Conservation (phyloP, 2,797 vertebrate genomes). For the Myripristis jacobus region DNA sequence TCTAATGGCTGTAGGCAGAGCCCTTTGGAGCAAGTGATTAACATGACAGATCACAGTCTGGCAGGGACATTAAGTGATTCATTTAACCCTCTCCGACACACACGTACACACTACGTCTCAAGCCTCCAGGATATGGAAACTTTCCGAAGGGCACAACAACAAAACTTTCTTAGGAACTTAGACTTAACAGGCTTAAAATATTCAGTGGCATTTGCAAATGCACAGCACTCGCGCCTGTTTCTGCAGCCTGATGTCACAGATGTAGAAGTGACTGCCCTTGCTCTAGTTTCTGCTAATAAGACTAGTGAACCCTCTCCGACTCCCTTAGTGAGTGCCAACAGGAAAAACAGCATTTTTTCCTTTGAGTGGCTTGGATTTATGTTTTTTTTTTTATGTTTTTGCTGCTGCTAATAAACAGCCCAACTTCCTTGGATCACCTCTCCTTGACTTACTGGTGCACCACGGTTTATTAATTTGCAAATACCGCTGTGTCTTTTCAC, state of each 20-base stretch:
- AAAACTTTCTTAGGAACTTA: conserved; percentile 11
- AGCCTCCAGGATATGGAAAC: conserved; percentile 23
- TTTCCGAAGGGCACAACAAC: conserved; percentile 2
- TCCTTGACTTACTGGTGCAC: not conserved
- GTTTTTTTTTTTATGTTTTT: not conserved
- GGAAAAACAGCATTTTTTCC: not conserved
- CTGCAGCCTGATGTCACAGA: not conserved
- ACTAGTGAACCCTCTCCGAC: not conserved
- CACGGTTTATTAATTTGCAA: not conserved
- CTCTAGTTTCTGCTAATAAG: conserved; percentile 1
- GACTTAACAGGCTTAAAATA: conserved; percentile 3
- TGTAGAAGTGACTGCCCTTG: not conserved
- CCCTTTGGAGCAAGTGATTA: conserved; percentile 50
- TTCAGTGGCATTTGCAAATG: not conserved
- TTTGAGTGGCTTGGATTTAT: not conserved
- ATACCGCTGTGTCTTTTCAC: not conserved
- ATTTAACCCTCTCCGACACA: conserved; percentile 32
- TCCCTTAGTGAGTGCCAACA: not conserved
- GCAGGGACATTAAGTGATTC: conserved; percentile 53
- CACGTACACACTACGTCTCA: conserved; percentile 15
- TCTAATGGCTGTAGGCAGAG: conserved; percentile 60
- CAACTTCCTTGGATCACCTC: not conserved
- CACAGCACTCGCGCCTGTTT: not conserved
- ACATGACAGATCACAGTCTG: conserved; percentile 61
- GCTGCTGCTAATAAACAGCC: conserved; percentile 10